Evolutionary conservation across 1,140 invertebrate species (phyloP).

Genomic region (Phocides pigmalion): DNA sequence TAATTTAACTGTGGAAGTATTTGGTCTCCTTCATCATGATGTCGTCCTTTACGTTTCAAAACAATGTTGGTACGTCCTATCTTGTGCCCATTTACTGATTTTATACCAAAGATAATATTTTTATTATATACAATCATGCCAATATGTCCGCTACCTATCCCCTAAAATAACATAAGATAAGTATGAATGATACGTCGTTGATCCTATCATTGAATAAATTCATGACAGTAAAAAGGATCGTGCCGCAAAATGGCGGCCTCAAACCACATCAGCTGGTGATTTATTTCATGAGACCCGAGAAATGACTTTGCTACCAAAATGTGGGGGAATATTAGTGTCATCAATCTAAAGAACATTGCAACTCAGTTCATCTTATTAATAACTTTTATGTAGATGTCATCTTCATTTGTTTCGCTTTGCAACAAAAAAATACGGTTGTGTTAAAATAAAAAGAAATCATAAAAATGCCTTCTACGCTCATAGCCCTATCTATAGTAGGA

Average conservation of each 20-base stretch:
- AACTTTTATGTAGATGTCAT: slow-evolving; percentile 4
- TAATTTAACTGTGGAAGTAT: too few species aligned
- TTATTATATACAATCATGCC: not conserved
- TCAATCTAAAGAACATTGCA: slow-evolving; percentile 21
- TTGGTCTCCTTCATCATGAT: too few species aligned
- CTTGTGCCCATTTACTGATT: too few species aligned
- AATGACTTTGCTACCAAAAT: slow-evolving; percentile 22
- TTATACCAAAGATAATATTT: not conserved
- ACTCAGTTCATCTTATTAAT: slow-evolving; percentile 7
- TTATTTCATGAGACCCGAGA: slow-evolving; percentile 20
- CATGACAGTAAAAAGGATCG: slow-evolving; percentile 28
- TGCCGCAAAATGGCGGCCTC: slow-evolving; percentile 14
- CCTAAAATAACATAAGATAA: slow-evolving; percentile 4
- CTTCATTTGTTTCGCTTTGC: not conserved
- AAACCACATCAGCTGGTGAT: slow-evolving; percentile 28
- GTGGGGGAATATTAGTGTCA: slow-evolving; percentile 18
- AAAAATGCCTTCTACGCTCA: too few species aligned
- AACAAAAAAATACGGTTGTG: too few species aligned
- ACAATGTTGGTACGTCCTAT: too few species aligned
- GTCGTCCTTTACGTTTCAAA: too few species aligned
- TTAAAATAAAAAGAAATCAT: too few species aligned
- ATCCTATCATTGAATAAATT: slow-evolving; percentile 28
- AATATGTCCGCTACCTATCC: not conserved
- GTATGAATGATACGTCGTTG: slow-evolving; percentile 18
- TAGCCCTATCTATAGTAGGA: too few species aligned